Evolutionary conservation across 2,797 vertebrate genomes (phyloP).

Genomic region (Morelia viridis): DNA sequence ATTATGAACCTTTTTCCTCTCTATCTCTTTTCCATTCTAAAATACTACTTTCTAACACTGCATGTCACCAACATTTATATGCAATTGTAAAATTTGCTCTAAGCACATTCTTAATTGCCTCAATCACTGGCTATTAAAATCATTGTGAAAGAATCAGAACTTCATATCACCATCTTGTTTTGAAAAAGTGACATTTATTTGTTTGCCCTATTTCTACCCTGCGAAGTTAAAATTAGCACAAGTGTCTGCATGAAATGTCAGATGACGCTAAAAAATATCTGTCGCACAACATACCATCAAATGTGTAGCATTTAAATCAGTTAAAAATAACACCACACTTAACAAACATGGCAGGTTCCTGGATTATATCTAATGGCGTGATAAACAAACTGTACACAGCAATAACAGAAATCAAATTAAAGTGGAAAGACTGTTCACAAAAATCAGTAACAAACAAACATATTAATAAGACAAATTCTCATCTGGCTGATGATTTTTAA

Average conservation of each 20-base stretch:
- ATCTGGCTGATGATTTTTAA: background rate
- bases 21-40: background rate
- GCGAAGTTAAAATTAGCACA: conserved; percentile 62
- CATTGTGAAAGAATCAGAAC: conserved; percentile 27
- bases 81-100: background rate
- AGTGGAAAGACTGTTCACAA: background rate
- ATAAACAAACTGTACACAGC: conserved; percentile 29
- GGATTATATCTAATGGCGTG: conserved; percentile 33
- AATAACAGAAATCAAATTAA: conserved; percentile 23
- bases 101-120: background rate
- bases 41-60: background rate
- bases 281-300: conserved; percentile 53
- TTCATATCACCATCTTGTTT: conserved; percentile 50
- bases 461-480: background rate
- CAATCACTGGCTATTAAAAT: background rate
- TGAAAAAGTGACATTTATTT: conserved; percentile 60
- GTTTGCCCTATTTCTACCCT: conserved; percentile 52
- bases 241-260: conserved; percentile 69
- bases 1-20: background rate
- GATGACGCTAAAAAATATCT: conserved; percentile 57
- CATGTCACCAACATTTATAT: background rate
- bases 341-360: conserved; percentile 56
- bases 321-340: conserved; percentile 66
- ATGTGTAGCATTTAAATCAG: conserved; percentile 43
- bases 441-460: background rate